Evolutionary conservation across 2,113 vertebrate species (phyloP).

Genomic region (Ceyx margarethae): DNA sequence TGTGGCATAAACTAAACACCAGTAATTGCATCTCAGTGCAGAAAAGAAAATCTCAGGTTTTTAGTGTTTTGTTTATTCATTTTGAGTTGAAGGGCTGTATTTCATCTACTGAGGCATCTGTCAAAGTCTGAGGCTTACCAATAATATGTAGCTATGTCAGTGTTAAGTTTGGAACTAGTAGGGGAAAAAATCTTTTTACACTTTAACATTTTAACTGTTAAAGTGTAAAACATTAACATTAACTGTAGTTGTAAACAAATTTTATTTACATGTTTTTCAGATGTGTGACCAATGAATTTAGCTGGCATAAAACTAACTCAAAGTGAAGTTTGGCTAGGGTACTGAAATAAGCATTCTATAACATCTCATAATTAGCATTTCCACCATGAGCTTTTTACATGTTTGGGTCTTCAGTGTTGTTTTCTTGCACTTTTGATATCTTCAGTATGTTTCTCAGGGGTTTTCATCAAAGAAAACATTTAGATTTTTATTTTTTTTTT

Average conservation of each 20-base stretch:
- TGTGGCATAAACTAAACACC: background rate
- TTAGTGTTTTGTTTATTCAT: background rate
- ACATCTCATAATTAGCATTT: slow-evolving; percentile 16
- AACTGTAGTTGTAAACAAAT: background rate
- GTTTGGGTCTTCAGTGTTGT: background rate
- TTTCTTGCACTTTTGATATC: background rate
- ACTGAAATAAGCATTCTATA: background rate
- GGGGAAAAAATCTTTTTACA: background rate
- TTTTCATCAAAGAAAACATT: slow-evolving; percentile 14
- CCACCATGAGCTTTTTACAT: background rate
- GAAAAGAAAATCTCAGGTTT: accelerated
- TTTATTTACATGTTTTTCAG: background rate
- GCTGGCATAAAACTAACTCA: background rate
- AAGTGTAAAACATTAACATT: too few relatives aligned
- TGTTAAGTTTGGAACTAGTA: background rate
- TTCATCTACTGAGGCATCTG: background rate
- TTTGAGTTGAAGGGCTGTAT: background rate
- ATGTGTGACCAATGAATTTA: slow-evolving; percentile 12
- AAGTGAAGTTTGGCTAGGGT: background rate
- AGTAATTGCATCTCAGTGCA: background rate
- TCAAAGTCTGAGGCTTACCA: background rate
- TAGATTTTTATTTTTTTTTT: slow-evolving; percentile 32
- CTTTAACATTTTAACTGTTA: background rate
- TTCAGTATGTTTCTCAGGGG: slow-evolving; percentile 12
- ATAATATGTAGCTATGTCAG: background rate